Evolutionary conservation across 2,797 vertebrate species (phyloP).

Genomic region (Cynopterus sphinx): DNA sequence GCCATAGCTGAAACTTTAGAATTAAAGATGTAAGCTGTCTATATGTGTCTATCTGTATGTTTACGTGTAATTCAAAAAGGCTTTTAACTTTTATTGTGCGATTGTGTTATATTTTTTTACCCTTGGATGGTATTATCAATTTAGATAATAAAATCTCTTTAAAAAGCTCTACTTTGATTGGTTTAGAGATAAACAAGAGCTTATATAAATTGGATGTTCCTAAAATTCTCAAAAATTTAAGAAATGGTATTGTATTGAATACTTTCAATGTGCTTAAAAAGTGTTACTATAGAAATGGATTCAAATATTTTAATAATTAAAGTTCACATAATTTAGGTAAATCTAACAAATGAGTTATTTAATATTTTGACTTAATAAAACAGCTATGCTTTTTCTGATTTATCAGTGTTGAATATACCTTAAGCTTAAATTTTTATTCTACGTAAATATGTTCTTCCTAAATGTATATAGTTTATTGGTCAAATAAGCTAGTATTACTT

Average conservation of each 20-base stretch:
- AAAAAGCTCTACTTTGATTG: background rate
- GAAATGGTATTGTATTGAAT: background rate
- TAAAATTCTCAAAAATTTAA: slow-evolving; percentile 43
- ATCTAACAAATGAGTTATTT: background rate
- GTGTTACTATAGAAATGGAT: slow-evolving; percentile 43
- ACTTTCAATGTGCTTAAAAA: background rate
- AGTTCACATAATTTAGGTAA: slow-evolving; percentile 27
- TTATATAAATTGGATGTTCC: slow-evolving; percentile 2
- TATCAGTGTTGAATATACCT: slow-evolving; percentile 1
- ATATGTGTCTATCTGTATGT: background rate
- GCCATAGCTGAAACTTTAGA: background rate
- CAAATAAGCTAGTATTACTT: slow-evolving; percentile 15
- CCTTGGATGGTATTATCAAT: background rate
- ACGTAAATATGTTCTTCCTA: background rate
- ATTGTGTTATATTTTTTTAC: background rate
- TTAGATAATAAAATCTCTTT: slow-evolving; percentile 48
- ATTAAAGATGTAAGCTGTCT: slow-evolving; percentile 4
- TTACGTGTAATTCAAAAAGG: background rate
- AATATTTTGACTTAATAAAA: slow-evolving; percentile 39
- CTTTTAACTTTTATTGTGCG: background rate
- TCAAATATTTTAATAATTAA: slow-evolving; percentile 19
- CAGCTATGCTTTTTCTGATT: background rate
- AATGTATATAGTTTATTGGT: background rate
- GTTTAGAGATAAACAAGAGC: background rate
- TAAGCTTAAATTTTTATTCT: slow-evolving; percentile 1